Percentiles rank a stretch among this genome's conserved stretches.
phyloP scores from a whole-genome alignment of 2,797 vertebrate genomes.

The Sebastolobus altivelis region DNA sequence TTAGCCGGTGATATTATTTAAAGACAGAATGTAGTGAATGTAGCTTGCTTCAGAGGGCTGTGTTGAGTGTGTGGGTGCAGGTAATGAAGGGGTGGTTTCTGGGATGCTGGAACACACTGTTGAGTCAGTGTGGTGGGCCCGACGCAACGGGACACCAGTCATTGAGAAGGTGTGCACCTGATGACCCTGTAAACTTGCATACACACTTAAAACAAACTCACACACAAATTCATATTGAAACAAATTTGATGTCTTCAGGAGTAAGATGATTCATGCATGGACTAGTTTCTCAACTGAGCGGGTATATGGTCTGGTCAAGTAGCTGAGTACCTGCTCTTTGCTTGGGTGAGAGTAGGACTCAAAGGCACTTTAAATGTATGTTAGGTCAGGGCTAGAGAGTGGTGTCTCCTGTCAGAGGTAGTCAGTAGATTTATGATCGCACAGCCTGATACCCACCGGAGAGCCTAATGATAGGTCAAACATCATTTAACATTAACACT shows the following conservation, averaged over 20 bases:
- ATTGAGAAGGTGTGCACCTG: neutral
- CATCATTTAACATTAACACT: neutral
- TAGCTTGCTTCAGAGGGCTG: neutral
- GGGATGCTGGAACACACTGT: neutral
- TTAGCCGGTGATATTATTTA: neutral
- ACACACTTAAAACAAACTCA: neutral
- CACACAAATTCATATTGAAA: neutral
- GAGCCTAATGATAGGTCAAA: neutral
- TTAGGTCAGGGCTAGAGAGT: neutral
- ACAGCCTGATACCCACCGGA: neutral
- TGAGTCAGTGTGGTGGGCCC: neutral
- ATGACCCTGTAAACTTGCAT: neutral
- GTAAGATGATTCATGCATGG: neutral
- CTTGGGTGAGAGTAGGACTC: neutral
- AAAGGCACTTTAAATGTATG: neutral
- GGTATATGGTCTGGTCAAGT: neutral
- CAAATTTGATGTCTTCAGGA: neutral
- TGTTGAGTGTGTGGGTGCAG: neutral
- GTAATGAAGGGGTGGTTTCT: neutral
- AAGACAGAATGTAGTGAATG: neutral
- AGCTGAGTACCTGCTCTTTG: neutral
- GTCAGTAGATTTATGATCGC: neutral
- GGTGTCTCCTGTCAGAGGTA: neutral
- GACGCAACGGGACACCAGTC: neutral
- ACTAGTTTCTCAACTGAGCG: neutral